Conservation (phyloP, 2,797 vertebrate genomes). For the Gadopsis bispinosus region DNA sequence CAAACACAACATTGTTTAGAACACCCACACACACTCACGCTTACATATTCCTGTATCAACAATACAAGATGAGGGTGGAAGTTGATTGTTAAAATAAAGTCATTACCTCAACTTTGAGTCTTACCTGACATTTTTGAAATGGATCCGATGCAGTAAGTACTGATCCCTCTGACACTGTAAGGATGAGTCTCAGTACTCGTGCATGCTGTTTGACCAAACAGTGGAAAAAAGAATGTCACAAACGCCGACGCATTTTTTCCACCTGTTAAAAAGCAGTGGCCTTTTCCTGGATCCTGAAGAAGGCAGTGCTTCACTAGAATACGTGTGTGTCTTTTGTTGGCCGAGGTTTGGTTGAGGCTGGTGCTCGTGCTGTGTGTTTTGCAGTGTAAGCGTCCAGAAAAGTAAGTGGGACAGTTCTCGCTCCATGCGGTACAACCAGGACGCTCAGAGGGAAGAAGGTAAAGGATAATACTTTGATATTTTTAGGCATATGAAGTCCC, state of each 20-base stretch:
- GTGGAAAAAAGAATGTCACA: neutral
- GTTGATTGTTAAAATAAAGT: too few species aligned
- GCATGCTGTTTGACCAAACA: neutral
- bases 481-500: neutral
- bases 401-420: constrained; percentile 96
- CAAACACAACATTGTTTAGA: neutral
- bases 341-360: neutral
- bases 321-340: neutral
- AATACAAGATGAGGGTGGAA: neutral
- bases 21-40: neutral
- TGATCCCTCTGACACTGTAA: neutral
- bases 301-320: neutral
- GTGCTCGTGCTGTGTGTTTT: constrained; percentile 33
- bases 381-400: constrained; percentile 93
- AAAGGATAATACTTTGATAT: constrained; percentile 33
- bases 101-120: neutral
- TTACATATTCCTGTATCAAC: neutral
- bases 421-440: constrained; percentile 96
- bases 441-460: constrained; percentile 98
- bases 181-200: neutral
- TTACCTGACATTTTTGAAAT: neutral
- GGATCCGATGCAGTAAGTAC: neutral
- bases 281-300: neutral
- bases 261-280: neutral
- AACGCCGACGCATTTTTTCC: neutral